Percentiles rank a stretch among this genome's conserved stretches.
Conservation (phyloP, 1,140 invertebrate genomes). For the Caenorhabditis tropicalis region DNA sequence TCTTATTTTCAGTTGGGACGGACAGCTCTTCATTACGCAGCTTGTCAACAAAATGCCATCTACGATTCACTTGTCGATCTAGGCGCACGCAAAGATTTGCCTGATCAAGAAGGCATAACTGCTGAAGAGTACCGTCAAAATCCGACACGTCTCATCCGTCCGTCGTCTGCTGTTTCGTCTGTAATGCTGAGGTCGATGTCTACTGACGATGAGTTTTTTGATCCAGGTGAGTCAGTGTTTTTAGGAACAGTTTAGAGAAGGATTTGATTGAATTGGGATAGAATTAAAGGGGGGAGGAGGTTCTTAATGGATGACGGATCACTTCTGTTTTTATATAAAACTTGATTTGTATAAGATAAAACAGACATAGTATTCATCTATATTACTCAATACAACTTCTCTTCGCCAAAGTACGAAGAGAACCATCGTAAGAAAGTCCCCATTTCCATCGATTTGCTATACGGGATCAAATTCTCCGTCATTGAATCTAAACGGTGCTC, state of each 20-base stretch:
- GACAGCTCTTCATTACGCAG: slow-evolving; percentile 69
- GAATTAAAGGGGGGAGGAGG: not conserved
- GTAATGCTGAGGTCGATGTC: slow-evolving; percentile 55
- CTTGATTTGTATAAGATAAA: too few relatives aligned
- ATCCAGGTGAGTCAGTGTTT: slow-evolving; percentile 54
- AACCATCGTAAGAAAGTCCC: too few relatives aligned
- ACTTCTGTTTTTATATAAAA: too few relatives aligned
- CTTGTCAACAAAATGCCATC: slow-evolving; percentile 69
- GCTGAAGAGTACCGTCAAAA: slow-evolving; percentile 63
- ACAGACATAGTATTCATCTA: too few relatives aligned
- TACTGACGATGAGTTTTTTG: slow-evolving; percentile 56
- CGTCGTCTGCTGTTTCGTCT: slow-evolving; percentile 58
- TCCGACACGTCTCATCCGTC: slow-evolving; percentile 62
- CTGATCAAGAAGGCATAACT: slow-evolving; percentile 68
- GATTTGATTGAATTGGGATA: not conserved
- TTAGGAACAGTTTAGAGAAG: too few relatives aligned
- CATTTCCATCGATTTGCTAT: too few relatives aligned
- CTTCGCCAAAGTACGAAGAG: too few relatives aligned
- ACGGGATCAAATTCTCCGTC: too few relatives aligned
- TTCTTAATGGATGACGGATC: too few relatives aligned
- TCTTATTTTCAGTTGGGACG: slow-evolving; percentile 58
- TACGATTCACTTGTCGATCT: slow-evolving; percentile 70
- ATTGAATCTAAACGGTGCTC: too few relatives aligned
- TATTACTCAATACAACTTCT: too few relatives aligned
- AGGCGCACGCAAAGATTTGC: slow-evolving; percentile 63